Conservation (phyloP, 2,888 invertebrate species). For the Gandaritis pyraliata region DNA sequence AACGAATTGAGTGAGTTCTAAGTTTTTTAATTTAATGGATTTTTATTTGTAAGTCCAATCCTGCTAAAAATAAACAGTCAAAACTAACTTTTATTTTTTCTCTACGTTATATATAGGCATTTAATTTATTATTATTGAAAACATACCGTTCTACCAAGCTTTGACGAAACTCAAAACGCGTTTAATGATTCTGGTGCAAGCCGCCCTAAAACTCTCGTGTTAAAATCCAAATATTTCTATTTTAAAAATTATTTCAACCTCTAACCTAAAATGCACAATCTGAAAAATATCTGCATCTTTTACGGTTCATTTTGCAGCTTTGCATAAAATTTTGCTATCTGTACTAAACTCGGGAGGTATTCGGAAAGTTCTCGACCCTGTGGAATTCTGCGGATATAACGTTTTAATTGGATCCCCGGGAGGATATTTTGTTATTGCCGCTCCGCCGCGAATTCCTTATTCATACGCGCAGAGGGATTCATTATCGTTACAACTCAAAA, state of each 20-base stretch:
- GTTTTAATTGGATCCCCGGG: conserved; percentile 80
- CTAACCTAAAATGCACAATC: neutral
- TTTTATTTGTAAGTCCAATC: no score
- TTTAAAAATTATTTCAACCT: neutral
- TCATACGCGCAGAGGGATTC: conserved; percentile 42
- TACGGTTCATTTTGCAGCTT: neutral
- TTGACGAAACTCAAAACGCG: no score
- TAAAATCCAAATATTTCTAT: no score
- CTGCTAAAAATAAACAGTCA: no score
- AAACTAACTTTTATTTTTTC: no score
- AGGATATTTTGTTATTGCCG: conserved; percentile 80
- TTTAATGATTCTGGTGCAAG: no score
- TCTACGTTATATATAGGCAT: no score
- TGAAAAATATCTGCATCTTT: neutral
- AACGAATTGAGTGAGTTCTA: no score
- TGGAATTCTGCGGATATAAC: conserved; percentile 80
- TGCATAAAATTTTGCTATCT: conserved; percentile 17
- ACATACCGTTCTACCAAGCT: no score
- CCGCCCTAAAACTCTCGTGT: no score
- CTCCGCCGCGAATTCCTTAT: conserved; percentile 49
- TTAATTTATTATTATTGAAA: no score
- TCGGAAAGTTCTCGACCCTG: conserved; percentile 71
- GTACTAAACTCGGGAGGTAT: conserved; percentile 50
- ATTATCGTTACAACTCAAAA: conserved; percentile 28
- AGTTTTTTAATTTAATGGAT: no score